Evolutionary conservation across 2,888 invertebrate genomes (phyloP), one percentile per base, ranked within the genome.

Genomic region (Drosophila buzzatii): DNA sequence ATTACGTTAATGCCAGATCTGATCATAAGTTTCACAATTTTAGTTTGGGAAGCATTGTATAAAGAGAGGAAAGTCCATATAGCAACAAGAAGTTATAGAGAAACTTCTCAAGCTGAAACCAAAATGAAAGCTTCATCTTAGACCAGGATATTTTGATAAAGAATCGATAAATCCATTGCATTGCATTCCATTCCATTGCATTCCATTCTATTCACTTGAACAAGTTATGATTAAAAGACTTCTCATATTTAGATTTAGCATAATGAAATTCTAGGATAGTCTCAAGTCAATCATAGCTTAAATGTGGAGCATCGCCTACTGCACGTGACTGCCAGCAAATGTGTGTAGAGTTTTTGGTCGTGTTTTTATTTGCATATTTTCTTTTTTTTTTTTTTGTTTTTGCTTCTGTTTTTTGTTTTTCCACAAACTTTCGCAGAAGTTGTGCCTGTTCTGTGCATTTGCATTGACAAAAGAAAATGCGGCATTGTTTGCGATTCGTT

Each of bases 301-400:
- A 14, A 7, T 10, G 8, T 3, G 2, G 4, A 49, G 14, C 18
- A 59, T 23, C 53, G 41, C 31, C 9, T 65, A 49, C 79, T 89
- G 82, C 79, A 81, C 80, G 79, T 82, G 80, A 84, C 81, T 85
- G 76, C 67, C 74, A 69, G 71, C 58, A 64, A 74, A 72, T 57
- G 69, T 64, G 59, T 73, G 44, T 49, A 41, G 35, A 61, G 64
- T 68, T 76, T 72, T 61, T 59, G 55, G 41, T 39, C 56, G n/a
- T 62, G 65, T 62, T 81, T 76, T 68, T 66, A 70, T 76, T 70
- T 70, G 56, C 49, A 49, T 45, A 70, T 75, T 73, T 73, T 76
- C 70, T 35, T 27, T 55, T 55, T 47, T 53, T 37, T 57, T 44
- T 71, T 68, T 39, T 27, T 27, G 23, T 23, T 35, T 27, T 55